Conservation (phyloP, 2,888 invertebrate genomes). For the Oeneis ivallda region DNA sequence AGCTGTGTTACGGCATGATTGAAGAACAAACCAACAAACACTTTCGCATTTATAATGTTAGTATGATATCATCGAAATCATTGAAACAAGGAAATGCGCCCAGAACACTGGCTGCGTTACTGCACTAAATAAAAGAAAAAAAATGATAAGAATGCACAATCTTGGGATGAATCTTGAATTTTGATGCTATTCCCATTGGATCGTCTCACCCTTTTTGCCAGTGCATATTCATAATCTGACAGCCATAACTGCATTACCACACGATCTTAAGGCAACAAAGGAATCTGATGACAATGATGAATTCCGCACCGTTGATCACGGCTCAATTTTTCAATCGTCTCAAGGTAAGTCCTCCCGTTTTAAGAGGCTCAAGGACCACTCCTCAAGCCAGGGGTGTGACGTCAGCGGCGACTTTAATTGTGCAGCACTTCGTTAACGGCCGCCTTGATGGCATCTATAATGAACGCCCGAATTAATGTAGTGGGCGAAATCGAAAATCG, state of each 20-base stretch:
- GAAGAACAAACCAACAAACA: too few species aligned
- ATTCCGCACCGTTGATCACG: constrained; percentile 55
- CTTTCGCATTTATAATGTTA: too few species aligned
- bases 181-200: not conserved
- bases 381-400: constrained; percentile 63
- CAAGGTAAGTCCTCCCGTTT: constrained; percentile 64
- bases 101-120: too few species aligned
- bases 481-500: constrained; percentile 78
- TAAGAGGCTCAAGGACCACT: constrained; percentile 63
- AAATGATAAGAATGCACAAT: not conserved
- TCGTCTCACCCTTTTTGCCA: constrained; percentile 1
- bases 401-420: constrained; percentile 81
- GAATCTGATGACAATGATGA: constrained; percentile 41
- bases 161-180: not conserved
- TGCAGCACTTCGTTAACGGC: constrained; percentile 80
- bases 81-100: too few species aligned
- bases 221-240: constrained; percentile 15
- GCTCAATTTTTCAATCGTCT: constrained; percentile 63
- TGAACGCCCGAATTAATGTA: constrained; percentile 81
- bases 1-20: too few species aligned
- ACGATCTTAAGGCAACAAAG: constrained; percentile 22
- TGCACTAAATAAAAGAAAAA: too few species aligned
- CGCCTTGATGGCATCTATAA: constrained; percentile 81
- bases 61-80: too few species aligned
- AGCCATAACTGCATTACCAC: constrained; percentile 4